Conservation (phyloP, 2,797 vertebrate genomes). For the Poecilia velifera region DNA sequence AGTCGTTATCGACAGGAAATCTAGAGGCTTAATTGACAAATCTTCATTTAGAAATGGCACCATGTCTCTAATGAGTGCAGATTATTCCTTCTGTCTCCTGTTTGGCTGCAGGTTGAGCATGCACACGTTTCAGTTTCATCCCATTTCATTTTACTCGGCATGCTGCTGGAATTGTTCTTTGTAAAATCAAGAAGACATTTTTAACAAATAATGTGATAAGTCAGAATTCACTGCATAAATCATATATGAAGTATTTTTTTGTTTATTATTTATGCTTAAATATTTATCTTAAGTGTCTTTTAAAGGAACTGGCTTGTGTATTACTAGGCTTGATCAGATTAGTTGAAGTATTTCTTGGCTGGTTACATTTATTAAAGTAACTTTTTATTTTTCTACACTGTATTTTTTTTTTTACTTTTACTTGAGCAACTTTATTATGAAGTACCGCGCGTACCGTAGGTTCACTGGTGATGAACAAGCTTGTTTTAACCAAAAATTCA, state of each 20-base stretch:
- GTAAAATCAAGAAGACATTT: not conserved
- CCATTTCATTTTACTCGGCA: slow-evolving; percentile 19
- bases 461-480: too few species aligned
- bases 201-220: not conserved
- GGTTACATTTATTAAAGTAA: too few species aligned
- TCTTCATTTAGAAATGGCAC: slow-evolving; percentile 43
- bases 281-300: slow-evolving; percentile 51
- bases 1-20: slow-evolving; percentile 57
- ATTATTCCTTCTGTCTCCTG: slow-evolving; percentile 46
- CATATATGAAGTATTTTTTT: not conserved
- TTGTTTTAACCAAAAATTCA: too few species aligned
- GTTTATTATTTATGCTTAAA: not conserved
- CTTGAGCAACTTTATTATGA: too few species aligned
- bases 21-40: slow-evolving; percentile 30
- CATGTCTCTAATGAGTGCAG: slow-evolving; percentile 22
- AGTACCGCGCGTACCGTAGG: too few species aligned
- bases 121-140: slow-evolving; percentile 34
- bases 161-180: not conserved
- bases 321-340: slow-evolving; percentile 65
- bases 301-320: slow-evolving; percentile 33
- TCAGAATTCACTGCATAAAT: not conserved
- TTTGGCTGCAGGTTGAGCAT: slow-evolving; percentile 31
- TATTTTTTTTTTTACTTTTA: too few species aligned
- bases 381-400: too few species aligned
- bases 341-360: slow-evolving; percentile 67